Evolutionary conservation across 2,888 invertebrate species (phyloP).

Genomic region (Xestobium rufovillosum): DNA sequence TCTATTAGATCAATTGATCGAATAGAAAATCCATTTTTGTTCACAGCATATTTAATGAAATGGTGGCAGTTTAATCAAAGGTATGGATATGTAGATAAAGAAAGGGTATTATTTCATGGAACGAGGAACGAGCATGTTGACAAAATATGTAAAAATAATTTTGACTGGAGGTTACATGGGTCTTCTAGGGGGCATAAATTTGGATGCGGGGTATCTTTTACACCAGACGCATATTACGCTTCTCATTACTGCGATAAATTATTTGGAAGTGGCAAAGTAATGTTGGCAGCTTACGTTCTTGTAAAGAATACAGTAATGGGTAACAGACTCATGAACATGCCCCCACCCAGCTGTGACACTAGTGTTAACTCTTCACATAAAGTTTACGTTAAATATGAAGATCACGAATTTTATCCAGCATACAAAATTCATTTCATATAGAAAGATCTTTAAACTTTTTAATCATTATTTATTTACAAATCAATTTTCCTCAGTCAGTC

Average conservation of each 20-base stretch:
- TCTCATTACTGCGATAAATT: conserved; percentile 12
- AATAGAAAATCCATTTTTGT: conserved; percentile 8
- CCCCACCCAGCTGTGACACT: conserved; percentile 12
- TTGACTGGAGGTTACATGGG: conserved; percentile 15
- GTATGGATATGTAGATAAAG: conserved; percentile 7
- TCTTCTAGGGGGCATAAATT: conserved; percentile 16
- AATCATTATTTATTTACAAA: no score
- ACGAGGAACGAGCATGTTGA: conserved; percentile 11
- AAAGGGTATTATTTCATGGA: conserved; percentile 18
- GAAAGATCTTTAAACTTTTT: no score
- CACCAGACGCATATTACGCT: conserved; percentile 17
- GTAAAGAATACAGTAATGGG: conserved; percentile 3
- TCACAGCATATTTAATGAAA: conserved; percentile 8
- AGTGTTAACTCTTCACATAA: conserved; percentile 7
- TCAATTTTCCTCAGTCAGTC: no score
- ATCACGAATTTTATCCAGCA: conserved; percentile 9
- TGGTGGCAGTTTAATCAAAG: conserved; percentile 1
- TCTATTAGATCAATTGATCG: no score
- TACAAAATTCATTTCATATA: conserved; percentile 13
- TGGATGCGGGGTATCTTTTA: conserved; percentile 18
- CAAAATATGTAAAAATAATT: conserved; percentile 16
- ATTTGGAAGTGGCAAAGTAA: no score
- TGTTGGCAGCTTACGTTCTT: conserved; percentile 11
- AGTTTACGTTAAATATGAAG: conserved; percentile 13
- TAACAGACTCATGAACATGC: conserved; percentile 3